Conservation (phyloP, 2,888 invertebrate genomes). For the Agriopis aurantiaria region DNA sequence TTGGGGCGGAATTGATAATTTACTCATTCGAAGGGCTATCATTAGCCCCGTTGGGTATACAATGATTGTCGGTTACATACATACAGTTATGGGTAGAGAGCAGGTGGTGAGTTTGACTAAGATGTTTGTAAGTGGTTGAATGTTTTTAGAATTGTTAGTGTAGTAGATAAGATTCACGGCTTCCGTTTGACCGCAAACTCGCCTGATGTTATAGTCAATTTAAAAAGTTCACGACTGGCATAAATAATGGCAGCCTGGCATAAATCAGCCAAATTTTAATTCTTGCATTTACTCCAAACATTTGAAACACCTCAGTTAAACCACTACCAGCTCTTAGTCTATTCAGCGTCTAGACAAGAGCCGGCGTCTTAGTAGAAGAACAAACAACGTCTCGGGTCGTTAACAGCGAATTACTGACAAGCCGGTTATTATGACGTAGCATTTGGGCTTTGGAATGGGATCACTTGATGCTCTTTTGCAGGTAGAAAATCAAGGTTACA, state of each 20-base stretch:
- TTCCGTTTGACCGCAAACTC: too few relatives aligned
- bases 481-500: constrained; percentile 47
- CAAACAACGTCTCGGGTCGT: constrained; percentile 84
- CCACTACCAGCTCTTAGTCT: constrained; percentile 7
- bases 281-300: too few relatives aligned
- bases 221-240: too few relatives aligned
- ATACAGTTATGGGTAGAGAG: constrained; percentile 60
- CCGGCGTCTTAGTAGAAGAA: constrained; percentile 76
- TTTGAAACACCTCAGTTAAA: background rate
- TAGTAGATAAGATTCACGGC: too few relatives aligned
- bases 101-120: background rate
- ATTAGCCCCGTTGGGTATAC: constrained; percentile 78
- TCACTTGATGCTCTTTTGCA: constrained; percentile 60
- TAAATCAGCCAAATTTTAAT: too few relatives aligned
- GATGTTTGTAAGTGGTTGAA: background rate
- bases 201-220: too few relatives aligned
- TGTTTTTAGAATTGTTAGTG: too few relatives aligned
- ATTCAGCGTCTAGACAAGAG: constrained; percentile 62
- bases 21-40: constrained; percentile 84
- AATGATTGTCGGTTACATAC: constrained; percentile 80
- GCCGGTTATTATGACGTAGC: constrained; percentile 76
- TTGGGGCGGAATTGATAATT: constrained; percentile 85
- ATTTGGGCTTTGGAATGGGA: constrained; percentile 57
- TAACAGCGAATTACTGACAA: constrained; percentile 76
- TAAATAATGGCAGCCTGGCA: too few relatives aligned